Evolutionary conservation across 2,113 vertebrate genomes (phyloP).

Genomic region (Charadrius vociferus): DNA sequence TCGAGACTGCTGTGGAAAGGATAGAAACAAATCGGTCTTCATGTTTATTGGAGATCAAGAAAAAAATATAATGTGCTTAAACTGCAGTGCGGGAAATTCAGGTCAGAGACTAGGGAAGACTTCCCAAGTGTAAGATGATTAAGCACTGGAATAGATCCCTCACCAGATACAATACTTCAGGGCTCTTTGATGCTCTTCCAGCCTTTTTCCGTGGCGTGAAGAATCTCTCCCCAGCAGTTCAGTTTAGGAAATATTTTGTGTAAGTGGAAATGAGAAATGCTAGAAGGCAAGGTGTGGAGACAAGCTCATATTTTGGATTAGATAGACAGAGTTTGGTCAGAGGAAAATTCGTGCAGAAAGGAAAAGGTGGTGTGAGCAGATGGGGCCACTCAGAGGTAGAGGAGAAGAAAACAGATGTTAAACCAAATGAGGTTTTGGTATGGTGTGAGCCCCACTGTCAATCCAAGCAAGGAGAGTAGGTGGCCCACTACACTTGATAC

Average conservation of each 20-base stretch:
- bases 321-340: not conserved
- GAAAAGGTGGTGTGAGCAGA: not conserved
- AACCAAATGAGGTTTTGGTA: not conserved
- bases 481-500: not conserved
- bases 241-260: not conserved
- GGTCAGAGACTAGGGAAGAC: not conserved
- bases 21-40: not conserved
- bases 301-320: not conserved
- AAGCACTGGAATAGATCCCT: not conserved
- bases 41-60: not conserved
- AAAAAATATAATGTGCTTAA: not conserved
- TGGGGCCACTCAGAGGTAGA: not conserved
- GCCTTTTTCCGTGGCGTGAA: not conserved
- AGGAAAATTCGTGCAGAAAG: not conserved
- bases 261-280: not conserved
- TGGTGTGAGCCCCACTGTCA: not conserved
- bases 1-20: not conserved
- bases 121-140: not conserved
- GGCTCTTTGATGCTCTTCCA: not conserved
- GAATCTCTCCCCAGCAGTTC: not conserved
- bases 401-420: not conserved
- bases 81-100: not conserved
- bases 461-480: not conserved
- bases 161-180: not conserved
- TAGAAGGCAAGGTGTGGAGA: not conserved